Evolutionary conservation across 2,113 vertebrate genomes (phyloP).

Genomic region (Lynx canadensis): DNA sequence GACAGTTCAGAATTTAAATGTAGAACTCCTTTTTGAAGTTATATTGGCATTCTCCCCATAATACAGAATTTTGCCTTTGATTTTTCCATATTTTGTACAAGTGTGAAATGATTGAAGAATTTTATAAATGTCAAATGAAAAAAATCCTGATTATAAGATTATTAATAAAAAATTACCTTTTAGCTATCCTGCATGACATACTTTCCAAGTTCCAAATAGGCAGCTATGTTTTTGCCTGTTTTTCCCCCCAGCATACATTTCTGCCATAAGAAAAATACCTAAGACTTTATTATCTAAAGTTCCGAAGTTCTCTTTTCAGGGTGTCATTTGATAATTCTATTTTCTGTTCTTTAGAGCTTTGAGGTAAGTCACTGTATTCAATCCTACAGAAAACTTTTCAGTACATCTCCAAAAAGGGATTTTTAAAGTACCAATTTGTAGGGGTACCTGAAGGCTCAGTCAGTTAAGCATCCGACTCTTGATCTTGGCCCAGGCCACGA

Average conservation of each 20-base stretch:
- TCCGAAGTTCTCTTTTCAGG: conserved; percentile 20
- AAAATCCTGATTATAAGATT: neutral
- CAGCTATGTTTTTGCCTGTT: neutral
- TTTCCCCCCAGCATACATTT: neutral
- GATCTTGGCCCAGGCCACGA: too few species aligned
- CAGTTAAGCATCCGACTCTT: too few species aligned
- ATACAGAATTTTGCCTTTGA: neutral
- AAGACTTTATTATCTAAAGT: neutral
- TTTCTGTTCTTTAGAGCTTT: neutral
- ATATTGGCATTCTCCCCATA: neutral
- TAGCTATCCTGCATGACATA: neutral
- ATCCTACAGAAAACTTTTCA: conserved; percentile 13
- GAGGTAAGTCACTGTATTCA: neutral
- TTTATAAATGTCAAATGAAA: neutral
- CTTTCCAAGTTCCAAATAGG: neutral
- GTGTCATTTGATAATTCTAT: conserved; percentile 10
- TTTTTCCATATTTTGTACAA: conserved; percentile 13
- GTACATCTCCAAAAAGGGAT: neutral
- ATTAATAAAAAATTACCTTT: conserved; percentile 37
- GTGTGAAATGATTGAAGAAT: neutral
- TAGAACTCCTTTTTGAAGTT: neutral
- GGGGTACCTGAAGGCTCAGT: too few species aligned
- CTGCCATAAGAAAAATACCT: neutral
- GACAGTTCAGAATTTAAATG: neutral
- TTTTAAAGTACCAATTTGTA: neutral